Evolutionary conservation across 2,888 invertebrate species (phyloP), one percentile per base, ranked within the genome.

Genomic region (Anodontia alba): DNA sequence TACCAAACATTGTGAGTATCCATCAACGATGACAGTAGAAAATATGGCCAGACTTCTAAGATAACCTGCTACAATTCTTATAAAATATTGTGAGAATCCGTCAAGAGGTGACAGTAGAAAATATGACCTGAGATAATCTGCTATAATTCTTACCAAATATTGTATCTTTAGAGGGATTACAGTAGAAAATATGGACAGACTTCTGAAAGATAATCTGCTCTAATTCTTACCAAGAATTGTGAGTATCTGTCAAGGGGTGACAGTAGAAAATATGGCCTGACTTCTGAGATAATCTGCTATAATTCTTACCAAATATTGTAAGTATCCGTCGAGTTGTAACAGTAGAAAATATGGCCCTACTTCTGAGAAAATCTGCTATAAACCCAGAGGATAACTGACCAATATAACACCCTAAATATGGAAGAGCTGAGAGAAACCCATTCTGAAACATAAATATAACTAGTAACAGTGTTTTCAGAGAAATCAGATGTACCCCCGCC

Each of bases 401-500:
- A n/a, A 97, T 95, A 0, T 97, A 97, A 97, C 98, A 98, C 0
- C 97, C 97, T 17, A 98, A 94, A 93, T 98, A 98, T 0, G 98
- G 98, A 68, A 98, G 95, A 0, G 98, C 98, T 0, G 98, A 97
- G 70, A 98, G 93, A 89, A 97, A 96, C 1, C 98, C 98, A 23
- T 98, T 97, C 93, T 97, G 96, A 20, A 83, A 86, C 72, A 23
- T n/a, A 51, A n/a, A 57, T 42, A n/a, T n/a, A n/a, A n/a, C n/a
- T n/a, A n/a, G n/a, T n/a, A n/a, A n/a, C n/a, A n/a, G n/a, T n/a
- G n/a, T n/a, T n/a, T n/a, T n/a, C n/a, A n/a, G n/a, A n/a, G n/a
- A n/a, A n/a, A n/a, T n/a, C n/a, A n/a, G n/a, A n/a, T n/a, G n/a
- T n/a, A n/a, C n/a, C n/a, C n/a, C n/a, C n/a, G n/a, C n/a, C n/a